A percentile compares a stretch with the other conserved stretches of the same genome.
These are phyloP conservation scores for Neoscelio sp. DNA, from an alignment of 2,888 invertebrate species.

Conservation along the genomic window DNA sequence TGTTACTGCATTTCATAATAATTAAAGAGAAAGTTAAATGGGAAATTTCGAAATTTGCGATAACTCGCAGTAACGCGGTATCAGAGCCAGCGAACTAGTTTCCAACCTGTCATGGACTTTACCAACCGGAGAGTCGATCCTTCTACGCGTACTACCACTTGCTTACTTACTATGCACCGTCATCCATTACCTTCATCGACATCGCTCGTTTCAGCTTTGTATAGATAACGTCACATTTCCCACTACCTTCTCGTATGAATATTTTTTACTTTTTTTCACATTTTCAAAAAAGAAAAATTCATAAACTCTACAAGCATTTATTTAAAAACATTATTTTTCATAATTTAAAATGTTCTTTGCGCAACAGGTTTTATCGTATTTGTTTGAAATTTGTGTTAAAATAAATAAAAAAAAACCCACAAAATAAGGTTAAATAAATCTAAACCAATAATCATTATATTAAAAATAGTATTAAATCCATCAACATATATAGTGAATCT, in stretches of 20 bases:
- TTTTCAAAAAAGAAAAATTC: background rate
- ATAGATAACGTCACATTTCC: constrained; percentile 65
- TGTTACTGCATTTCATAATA: constrained; percentile 57
- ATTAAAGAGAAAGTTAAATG: constrained; percentile 63
- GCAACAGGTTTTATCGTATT: too few relatives aligned
- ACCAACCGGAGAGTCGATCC: constrained; percentile 52
- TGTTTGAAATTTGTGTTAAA: too few relatives aligned
- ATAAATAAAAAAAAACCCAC: too few relatives aligned
- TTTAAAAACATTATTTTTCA: too few relatives aligned
- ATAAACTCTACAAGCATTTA: too few relatives aligned
- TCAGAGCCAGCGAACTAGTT: constrained; percentile 55
- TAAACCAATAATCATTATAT: too few relatives aligned
- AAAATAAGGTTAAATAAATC: too few relatives aligned
- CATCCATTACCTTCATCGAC: constrained; percentile 65
- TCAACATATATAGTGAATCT: too few relatives aligned
- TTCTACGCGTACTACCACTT: constrained; percentile 47
- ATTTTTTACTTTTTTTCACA: constrained; percentile 22
- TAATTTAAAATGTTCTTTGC: too few relatives aligned
- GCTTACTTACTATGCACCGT: constrained; percentile 58
- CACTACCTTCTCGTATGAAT: constrained; percentile 36
- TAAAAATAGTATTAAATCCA: too few relatives aligned
- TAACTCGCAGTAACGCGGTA: constrained; percentile 51
- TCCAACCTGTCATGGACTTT: constrained; percentile 61
- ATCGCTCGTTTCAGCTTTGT: constrained; percentile 55
- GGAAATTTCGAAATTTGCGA: constrained; percentile 59